These are phyloP conservation scores for Melanotus villosus DNA, from an alignment of 2,888 invertebrate species.

Conservation along the genomic window DNA sequence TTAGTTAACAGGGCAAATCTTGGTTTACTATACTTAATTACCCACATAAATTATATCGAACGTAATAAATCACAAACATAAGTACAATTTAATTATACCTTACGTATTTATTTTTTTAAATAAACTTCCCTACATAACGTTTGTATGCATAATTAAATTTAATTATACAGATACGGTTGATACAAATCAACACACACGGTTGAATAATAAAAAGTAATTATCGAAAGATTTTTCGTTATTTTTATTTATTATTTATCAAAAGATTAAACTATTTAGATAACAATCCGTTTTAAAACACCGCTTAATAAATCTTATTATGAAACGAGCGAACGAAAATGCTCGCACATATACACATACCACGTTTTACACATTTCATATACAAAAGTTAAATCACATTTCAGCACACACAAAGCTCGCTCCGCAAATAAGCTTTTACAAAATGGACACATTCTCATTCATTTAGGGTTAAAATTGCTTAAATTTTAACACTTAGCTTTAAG, in stretches of 20 bases:
- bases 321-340: slow-evolving; percentile 6
- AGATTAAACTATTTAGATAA: slow-evolving; percentile 41
- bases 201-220: slow-evolving; percentile 59
- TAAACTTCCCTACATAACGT: slow-evolving; percentile 46
- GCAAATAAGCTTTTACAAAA: slow-evolving; percentile 58
- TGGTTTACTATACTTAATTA: slow-evolving; percentile 35
- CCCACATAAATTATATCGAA: slow-evolving; percentile 66
- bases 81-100: slow-evolving; percentile 67
- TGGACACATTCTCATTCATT: slow-evolving; percentile 59
- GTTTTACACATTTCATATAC: slow-evolving; percentile 58
- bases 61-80: slow-evolving; percentile 68
- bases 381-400: slow-evolving; percentile 58
- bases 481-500: slow-evolving; percentile 31
- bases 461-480: slow-evolving; percentile 39
- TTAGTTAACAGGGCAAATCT: neutral
- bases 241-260: slow-evolving; percentile 49
- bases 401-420: slow-evolving; percentile 58
- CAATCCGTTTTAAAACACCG: neutral
- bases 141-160: slow-evolving; percentile 60
- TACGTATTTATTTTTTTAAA: slow-evolving; percentile 36
- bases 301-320: slow-evolving; percentile 7
- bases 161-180: slow-evolving; percentile 60
- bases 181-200: slow-evolving; percentile 51
- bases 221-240: slow-evolving; percentile 53
- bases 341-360: slow-evolving; percentile 45